Base-by-base conservation (phyloP, 2,888 invertebrate species). In the Empis stercorea region DNA sequence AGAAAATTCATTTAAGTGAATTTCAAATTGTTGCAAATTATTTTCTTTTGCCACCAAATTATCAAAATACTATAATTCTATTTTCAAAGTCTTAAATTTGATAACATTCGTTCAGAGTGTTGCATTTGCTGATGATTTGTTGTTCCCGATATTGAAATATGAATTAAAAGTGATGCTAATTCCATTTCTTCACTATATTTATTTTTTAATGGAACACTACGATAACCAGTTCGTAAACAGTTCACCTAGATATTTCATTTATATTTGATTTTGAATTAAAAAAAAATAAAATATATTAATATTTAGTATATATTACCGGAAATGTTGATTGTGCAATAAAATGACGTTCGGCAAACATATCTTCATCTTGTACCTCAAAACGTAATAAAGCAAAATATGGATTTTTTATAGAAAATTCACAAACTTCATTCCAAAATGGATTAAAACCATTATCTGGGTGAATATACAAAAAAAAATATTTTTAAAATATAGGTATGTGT, bases 301-400 rank as follows among this genome's bases (percentile, higher is more conserved):
- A 39, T 13, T 39, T 20, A 14, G 20, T 23, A 23, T n/a, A n/a
- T 4, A 71, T 70, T 56, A 94, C 76, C 0, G 96, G 93, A 71
- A 83, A 94, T 11, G 91, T 89, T 37, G 92, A 91, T 71, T 99
- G 97, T 1, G 96, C 96, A 51, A 96, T 85, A 66, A 96, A 94
- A 72, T 94, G 94, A 11, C 84, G 87, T 60, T 96, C 96, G 0
- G 94, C 94, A 70, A 99, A 97, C 74, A 94, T 88, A 64, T 99
- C 97, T 66, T 94, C 95, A 67, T 94, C 94, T 68, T 91, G 86
- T 0, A 94, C 87, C 37, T 86, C 76, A 67, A 96, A 94, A 34
- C 94, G 76, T 43, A 92, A 70, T 43, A 95, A 68, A 0, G 94
- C 89, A 61, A 91, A 76, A 46, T 87, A 76, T 0, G 93, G 89